Base-by-base conservation (phyloP, 2,888 invertebrate species). In the Sesia apiformis region DNA sequence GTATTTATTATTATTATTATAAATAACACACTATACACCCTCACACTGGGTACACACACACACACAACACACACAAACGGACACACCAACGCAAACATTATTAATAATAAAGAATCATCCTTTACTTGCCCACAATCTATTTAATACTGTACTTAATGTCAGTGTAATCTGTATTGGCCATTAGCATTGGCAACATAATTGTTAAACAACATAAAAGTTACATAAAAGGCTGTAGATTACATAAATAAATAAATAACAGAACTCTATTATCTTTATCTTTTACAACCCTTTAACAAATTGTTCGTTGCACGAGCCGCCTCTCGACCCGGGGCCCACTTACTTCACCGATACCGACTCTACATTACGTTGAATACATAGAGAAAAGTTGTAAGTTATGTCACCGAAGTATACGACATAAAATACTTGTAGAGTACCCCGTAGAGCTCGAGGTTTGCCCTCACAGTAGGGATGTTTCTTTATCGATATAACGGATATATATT, bases 331-430 rank as follows among this genome's bases (percentile, higher is more conserved):
- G 66, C 56, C 64, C 61, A 55, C 55, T 65, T 61, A 54, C 53
- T 53, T 59, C 56, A 55, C 57, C 7, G 5, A 41, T 23, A 46
- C n/a, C n/a, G 46, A 3, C 8, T 46, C 46, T 46, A 46, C 23
- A 4, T 46, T 46, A 46, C 23, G 46, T 46, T 46, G 46, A 46
- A 46, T 50, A 50, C 38, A 50, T 50, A 50, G 50, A 50, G 50
- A 63, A 66, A 76, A 75, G 66, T 78, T 73, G 64, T 69, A 66
- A 74, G 69, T 72, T 66, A 74, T 69, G 72, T 64, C 66, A 65
- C 60, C 61, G 60, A 63, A 72, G 75, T 68, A 69, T 67, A 42
- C 63, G 60, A 65, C 65, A 62, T 70, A 67, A 68, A 77, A 72
- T 72, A 67, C 69, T 71, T 63, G 66, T 57, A 64, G 59, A 62